These are phyloP conservation scores for Frankliniella fusca DNA, from an alignment of 2,888 invertebrate genomes.

Conservation along the genomic window DNA sequence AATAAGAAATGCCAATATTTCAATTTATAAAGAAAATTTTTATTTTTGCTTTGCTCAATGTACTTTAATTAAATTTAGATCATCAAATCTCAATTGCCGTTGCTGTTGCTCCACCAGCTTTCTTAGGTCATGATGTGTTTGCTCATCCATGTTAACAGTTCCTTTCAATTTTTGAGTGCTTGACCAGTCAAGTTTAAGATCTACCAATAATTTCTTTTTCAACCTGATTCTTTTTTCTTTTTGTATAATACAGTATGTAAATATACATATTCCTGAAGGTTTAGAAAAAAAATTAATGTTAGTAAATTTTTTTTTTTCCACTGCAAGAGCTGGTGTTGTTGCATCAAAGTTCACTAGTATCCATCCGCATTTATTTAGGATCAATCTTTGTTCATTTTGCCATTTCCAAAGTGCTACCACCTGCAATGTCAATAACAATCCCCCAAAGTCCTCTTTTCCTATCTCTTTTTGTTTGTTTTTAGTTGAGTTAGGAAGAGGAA, in stretches of 20 bases:
- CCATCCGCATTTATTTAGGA: too few relatives aligned
- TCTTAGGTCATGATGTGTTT: too few relatives aligned
- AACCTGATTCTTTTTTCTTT: neutral
- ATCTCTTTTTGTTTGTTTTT: too few relatives aligned
- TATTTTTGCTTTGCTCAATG: too few relatives aligned
- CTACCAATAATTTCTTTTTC: neutral
- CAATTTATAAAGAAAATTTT: neutral
- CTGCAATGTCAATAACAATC: too few relatives aligned
- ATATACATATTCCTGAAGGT: neutral
- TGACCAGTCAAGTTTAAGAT: neutral
- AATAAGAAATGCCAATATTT: neutral
- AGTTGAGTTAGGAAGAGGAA: too few relatives aligned
- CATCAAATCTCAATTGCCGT: neutral
- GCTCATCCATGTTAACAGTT: too few relatives aligned
- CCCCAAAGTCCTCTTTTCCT: too few relatives aligned
- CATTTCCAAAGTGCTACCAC: too few relatives aligned
- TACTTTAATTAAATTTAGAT: neutral
- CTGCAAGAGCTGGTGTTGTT: neutral
- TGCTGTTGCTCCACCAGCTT: neutral
- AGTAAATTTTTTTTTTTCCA: neutral
- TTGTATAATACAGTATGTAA: neutral
- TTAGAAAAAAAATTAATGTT: neutral
- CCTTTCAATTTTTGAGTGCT: too few relatives aligned
- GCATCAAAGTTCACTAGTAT: too few relatives aligned
- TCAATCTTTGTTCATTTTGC: too few relatives aligned